Evolutionary conservation across 2,888 invertebrate genomes (phyloP).

Genomic region (Hydrotaea diabolus): DNA sequence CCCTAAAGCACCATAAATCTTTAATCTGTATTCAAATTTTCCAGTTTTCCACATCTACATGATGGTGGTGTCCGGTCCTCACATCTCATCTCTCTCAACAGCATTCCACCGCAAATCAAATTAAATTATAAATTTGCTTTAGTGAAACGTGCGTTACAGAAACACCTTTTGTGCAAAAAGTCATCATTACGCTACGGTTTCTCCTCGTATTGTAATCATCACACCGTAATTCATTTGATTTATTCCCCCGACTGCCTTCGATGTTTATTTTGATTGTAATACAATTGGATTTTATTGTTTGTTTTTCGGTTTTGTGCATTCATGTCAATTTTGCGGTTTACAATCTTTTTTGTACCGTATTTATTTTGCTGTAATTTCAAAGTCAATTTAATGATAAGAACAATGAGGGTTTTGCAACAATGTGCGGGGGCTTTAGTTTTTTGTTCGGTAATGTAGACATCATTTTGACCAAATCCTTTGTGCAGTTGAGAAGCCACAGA

Average conservation of each 20-base stretch:
- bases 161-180: background rate
- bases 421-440: background rate
- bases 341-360: background rate
- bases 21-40: background rate
- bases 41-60: background rate
- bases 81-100: background rate
- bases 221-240: background rate
- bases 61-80: background rate
- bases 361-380: background rate
- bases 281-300: slow-evolving; percentile 22
- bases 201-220: background rate
- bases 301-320: background rate
- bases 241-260: background rate
- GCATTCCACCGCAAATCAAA: background rate
- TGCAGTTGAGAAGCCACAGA: background rate
- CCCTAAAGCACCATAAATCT: too few relatives aligned
- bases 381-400: background rate
- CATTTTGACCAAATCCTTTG: background rate
- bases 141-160: background rate
- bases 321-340: slow-evolving; percentile 31
- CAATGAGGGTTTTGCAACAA: background rate
- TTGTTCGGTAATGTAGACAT: too few relatives aligned
- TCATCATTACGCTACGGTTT: background rate
- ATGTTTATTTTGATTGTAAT: background rate
- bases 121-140: background rate